Conservation (phyloP, 2,113 vertebrate species). For the Uria lomvia region DNA sequence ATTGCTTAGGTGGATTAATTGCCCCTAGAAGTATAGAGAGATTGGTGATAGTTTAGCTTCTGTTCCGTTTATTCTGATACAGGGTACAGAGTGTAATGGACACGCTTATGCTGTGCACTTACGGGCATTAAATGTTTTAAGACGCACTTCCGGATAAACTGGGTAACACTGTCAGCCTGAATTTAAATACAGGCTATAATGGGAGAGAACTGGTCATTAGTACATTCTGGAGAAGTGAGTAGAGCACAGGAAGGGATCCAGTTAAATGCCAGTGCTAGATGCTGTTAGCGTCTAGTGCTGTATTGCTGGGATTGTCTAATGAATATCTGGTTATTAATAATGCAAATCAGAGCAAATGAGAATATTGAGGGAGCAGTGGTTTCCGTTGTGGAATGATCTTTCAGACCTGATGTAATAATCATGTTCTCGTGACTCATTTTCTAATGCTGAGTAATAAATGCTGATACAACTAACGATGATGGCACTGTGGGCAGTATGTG, state of each 20-base stretch:
- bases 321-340: not conserved
- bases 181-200: not conserved
- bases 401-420: not conserved
- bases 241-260: not conserved
- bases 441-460: not conserved
- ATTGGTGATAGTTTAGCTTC: not conserved
- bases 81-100: not conserved
- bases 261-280: not conserved
- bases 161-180: not conserved
- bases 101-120: not conserved
- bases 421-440: not conserved
- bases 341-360: too few relatives aligned
- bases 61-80: not conserved
- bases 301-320: not conserved
- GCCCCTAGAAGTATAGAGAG: too few relatives aligned
- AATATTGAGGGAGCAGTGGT: not conserved
- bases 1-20: not conserved
- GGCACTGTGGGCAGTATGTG: not conserved
- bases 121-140: not conserved
- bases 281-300: not conserved
- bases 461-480: not conserved
- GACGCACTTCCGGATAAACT: not conserved
- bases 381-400: not conserved
- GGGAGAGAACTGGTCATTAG: not conserved
- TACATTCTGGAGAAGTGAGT: not conserved